Percentiles rank a stretch among this genome's conserved stretches.
These are phyloP conservation scores for Pyxicephalus adspersus DNA, from an alignment of 2,113 vertebrate species.

Conservation along the genomic window DNA sequence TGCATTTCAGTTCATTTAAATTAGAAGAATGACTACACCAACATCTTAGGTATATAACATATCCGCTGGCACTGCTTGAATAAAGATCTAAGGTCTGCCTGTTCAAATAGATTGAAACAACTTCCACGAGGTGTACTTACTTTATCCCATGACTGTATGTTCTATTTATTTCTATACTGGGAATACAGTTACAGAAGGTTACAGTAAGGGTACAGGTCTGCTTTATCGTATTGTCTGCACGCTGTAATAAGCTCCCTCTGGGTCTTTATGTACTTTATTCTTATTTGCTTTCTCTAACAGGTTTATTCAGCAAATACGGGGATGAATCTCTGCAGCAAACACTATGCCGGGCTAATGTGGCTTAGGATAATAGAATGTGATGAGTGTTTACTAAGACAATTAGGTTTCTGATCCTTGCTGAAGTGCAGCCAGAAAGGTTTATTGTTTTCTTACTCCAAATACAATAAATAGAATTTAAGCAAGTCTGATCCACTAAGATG, in stretches of 20 bases:
- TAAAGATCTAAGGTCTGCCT: too few species aligned
- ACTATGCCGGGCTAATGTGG: neutral
- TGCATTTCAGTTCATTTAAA: too few species aligned
- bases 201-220: too few species aligned
- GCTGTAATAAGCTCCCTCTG: neutral
- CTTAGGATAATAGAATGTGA: neutral
- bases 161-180: too few species aligned
- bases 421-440: neutral
- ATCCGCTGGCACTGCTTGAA: too few species aligned
- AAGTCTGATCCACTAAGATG: too few species aligned
- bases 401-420: neutral
- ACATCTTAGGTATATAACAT: too few species aligned
- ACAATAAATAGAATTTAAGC: neutral
- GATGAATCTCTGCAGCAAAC: neutral
- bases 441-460: neutral
- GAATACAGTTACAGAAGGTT: too few species aligned
- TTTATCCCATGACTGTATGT: too few species aligned
- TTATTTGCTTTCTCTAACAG: slow-evolving; percentile 31
- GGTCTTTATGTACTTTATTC: neutral
- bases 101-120: too few species aligned
- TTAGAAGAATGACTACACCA: too few species aligned
- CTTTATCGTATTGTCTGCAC: neutral
- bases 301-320: neutral
- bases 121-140: too few species aligned
- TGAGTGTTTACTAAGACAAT: neutral